phyloP scores from a whole-genome alignment of 2,797 vertebrate species.

The Dryobates pubescens region DNA sequence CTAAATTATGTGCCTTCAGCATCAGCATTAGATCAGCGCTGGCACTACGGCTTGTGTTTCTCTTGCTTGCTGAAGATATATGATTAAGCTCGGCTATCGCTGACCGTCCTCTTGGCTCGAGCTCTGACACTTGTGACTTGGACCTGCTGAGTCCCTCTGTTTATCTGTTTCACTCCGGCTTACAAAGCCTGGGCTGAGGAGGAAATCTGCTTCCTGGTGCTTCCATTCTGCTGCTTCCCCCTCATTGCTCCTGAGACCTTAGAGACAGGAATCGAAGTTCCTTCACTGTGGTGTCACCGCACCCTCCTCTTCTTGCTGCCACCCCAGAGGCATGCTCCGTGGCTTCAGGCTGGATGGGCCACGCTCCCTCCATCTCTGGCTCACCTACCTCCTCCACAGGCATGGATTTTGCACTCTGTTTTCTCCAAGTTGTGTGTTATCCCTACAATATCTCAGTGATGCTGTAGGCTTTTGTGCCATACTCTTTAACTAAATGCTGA shows the following conservation, averaged over 20 bases:
- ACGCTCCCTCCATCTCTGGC: rapidly evolving
- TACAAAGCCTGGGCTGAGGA: background rate
- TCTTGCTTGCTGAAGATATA: background rate
- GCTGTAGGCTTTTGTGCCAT: background rate
- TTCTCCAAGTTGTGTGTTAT: background rate
- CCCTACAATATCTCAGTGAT: background rate
- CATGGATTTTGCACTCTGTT: background rate
- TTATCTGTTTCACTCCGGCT: background rate
- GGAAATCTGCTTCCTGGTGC: background rate
- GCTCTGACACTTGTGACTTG: conserved; percentile 14
- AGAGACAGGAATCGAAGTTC: conserved; percentile 23
- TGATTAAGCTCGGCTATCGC: background rate
- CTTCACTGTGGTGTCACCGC: background rate
- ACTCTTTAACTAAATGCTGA: background rate
- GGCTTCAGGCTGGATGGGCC: background rate
- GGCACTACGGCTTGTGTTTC: conserved; percentile 23
- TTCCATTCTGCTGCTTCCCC: background rate
- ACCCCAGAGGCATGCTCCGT: background rate
- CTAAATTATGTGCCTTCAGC: conserved; percentile 45
- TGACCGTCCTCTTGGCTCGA: background rate
- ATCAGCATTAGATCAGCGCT: conserved; percentile 51
- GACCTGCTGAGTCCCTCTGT: background rate
- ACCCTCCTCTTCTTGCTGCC: background rate
- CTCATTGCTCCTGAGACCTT: background rate
- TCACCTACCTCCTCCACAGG: background rate